Evolutionary conservation across 2,113 vertebrate species (phyloP), one percentile per base, ranked within the genome.

Genomic region (Dinomys branickii): DNA sequence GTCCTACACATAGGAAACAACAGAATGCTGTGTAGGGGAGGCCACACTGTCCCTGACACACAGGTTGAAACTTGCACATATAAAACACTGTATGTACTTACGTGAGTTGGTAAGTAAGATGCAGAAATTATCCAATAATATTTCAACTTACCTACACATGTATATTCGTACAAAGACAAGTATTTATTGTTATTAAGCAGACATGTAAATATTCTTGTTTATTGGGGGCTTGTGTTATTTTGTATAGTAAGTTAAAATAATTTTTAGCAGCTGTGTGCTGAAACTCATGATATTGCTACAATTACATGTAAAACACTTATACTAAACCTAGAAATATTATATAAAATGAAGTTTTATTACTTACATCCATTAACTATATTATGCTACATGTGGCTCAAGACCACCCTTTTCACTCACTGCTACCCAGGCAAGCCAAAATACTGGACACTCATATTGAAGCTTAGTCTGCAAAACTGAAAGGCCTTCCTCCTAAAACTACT

Each of bases 381-480:
- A 80, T 52, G 54, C 35, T 54, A n/a, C 35, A 80, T 54, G 50
- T 54, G 33, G 8, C 30, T 80, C 77, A 54, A 80, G 50, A 80
- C 24, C 20, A 80, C 17, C 14, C 47, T 77, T 77, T 77, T 44
- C 47, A 52, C 47, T 80, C 50, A 54, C 0, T 80, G 50, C 17
- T 54, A 35, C 30, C 3, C 28, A 54, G 30, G 17, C 7, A 80
- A 80, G 47, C 30, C 47, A 80, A 35, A 80, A 80, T 35, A 33
- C n/a, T 22, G 33, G 30, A 78, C 8, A 35, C 50, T 54, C 50
- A 52, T 4, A 52, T 63, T 94, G 10, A 54, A 86, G 61, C 17
- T 96, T 65, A 91, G 81, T 56, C 33, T 56, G 38, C 30, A 96
- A 91, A 85, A 96, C 63, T 56, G 28, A 96, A 92, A 94, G n/a